Base-by-base conservation (phyloP, 2,888 invertebrate species). In the Noctua comes region DNA sequence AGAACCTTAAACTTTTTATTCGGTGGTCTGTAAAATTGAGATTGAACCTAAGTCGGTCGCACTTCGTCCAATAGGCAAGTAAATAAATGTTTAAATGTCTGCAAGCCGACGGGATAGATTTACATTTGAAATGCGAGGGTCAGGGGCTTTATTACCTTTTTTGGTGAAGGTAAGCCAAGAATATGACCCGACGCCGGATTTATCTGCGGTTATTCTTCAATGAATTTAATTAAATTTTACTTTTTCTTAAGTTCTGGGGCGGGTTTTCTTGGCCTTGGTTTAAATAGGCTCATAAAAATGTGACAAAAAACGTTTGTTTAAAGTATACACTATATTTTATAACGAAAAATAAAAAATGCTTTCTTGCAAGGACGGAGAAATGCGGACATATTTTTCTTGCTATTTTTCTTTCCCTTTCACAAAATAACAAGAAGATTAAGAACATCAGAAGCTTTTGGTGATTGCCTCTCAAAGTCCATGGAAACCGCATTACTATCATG, bases 71-170 rank as follows among this genome's bases (percentile, higher is more conserved):
- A 91, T 90, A 88, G 82, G 77, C 78, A 73, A 88, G 90, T 91
- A 92, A 93, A 93, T 94, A 94, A 94, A 94, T 94, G 93, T 93
- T 93, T 92, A 91, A 94, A 90, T 90, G 90, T 91, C 91, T 91
- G 88, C 88, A 90, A 91, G 86, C 90, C 89, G 90, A 88, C 90
- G 88, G 90, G 88, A 90, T 88, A 89, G 92, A 94, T 95, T 95
- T 93, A 93, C 94, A 94, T 94, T 94, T 92, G 91, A 94, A 94
- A 94, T 94, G 93, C 88, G 89, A 89, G 91, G 93, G 92, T 91
- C 92, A 82, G 84, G 57, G 90, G 91, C 90, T 93, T 94, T 93
- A 94, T 93, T 94, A 91, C 92, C 90, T 91, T 93, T 92, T 91
- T 92, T 92, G 91, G 90, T 84, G 84, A 87, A 91, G 91, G 91